Evolutionary conservation across 2,888 invertebrate species (phyloP).

Genomic region (Andricus quercusramuli): DNA sequence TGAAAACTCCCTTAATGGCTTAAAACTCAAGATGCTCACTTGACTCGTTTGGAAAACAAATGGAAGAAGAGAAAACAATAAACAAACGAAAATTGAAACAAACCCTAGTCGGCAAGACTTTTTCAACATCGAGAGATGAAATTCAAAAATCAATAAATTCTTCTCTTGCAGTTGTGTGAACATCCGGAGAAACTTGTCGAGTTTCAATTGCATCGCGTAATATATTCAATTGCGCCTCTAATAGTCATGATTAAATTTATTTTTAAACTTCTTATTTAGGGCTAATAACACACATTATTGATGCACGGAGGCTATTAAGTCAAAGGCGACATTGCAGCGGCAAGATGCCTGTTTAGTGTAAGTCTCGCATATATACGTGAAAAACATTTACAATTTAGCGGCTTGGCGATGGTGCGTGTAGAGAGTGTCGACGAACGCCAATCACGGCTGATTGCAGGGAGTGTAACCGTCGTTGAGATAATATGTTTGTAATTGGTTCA

Average conservation of each 20-base stretch:
- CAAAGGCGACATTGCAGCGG: background rate
- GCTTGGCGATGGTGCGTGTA: constrained; percentile 67
- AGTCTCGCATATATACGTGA: constrained; percentile 52
- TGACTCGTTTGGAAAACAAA: too few relatives aligned
- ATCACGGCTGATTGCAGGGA: constrained; percentile 75
- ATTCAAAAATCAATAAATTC: too few relatives aligned
- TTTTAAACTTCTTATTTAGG: constrained; percentile 10
- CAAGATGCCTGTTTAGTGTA: constrained; percentile 8
- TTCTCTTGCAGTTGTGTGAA: background rate
- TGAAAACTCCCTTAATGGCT: too few relatives aligned
- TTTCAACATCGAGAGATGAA: too few relatives aligned
- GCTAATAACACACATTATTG: constrained; percentile 16
- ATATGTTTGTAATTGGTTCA: constrained; percentile 76
- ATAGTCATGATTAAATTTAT: constrained; percentile 16
- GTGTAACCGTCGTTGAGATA: constrained; percentile 72
- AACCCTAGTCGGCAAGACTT: too few relatives aligned
- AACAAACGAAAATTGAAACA: too few relatives aligned
- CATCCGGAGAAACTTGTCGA: constrained; percentile 33
- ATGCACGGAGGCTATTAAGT: constrained; percentile 7
- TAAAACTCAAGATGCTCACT: too few relatives aligned
- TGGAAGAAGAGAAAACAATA: too few relatives aligned
- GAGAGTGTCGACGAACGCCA: constrained; percentile 70
- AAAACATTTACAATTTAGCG: constrained; percentile 74
- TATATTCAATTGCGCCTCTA: constrained; percentile 25
- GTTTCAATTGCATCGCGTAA: constrained; percentile 24